phyloP scores from a whole-genome alignment of 2,113 vertebrate genomes.

The Symphodus melops region DNA sequence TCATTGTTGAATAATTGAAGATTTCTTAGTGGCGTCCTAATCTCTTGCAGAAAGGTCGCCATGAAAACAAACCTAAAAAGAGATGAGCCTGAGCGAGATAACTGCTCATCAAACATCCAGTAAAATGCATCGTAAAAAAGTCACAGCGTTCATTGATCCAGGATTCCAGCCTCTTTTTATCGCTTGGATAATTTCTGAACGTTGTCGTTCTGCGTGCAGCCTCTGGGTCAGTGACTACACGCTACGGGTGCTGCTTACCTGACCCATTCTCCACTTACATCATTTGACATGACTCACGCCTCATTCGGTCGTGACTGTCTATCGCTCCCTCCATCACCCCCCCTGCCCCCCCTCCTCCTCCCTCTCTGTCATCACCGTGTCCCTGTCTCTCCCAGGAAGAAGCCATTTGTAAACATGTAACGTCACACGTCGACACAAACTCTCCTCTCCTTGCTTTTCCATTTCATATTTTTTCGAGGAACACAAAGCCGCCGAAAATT shows the following conservation, averaged over 20 bases:
- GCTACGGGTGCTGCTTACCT: constrained; percentile 45
- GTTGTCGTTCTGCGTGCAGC: constrained; percentile 13
- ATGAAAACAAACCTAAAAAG: not conserved
- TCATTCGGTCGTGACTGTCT: constrained; percentile 55
- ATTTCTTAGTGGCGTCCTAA: too few relatives aligned
- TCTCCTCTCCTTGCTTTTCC: not conserved
- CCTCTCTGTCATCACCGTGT: constrained; percentile 3
- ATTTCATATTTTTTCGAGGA: constrained; percentile 1
- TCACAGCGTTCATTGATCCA: constrained; percentile 25
- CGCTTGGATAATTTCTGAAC: not conserved
- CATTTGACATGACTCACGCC: constrained; percentile 58
- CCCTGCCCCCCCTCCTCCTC: constrained; percentile 8
- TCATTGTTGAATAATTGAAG: too few relatives aligned
- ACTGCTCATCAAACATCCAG: constrained; percentile 20
- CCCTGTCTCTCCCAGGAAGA: constrained; percentile 7
- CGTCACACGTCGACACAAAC: not conserved
- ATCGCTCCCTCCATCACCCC: not conserved
- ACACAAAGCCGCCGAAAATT: not conserved
- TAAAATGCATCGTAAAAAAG: constrained; percentile 34
- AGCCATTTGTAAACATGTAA: constrained; percentile 16
- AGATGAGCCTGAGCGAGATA: not conserved
- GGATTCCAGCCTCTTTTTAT: constrained; percentile 9
- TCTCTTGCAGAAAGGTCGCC: not conserved
- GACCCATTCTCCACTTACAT: constrained; percentile 42
- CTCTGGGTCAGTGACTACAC: constrained; percentile 19